phyloP scores from a whole-genome alignment of 1,140 invertebrate species.

The Calephelis virginiensis region DNA sequence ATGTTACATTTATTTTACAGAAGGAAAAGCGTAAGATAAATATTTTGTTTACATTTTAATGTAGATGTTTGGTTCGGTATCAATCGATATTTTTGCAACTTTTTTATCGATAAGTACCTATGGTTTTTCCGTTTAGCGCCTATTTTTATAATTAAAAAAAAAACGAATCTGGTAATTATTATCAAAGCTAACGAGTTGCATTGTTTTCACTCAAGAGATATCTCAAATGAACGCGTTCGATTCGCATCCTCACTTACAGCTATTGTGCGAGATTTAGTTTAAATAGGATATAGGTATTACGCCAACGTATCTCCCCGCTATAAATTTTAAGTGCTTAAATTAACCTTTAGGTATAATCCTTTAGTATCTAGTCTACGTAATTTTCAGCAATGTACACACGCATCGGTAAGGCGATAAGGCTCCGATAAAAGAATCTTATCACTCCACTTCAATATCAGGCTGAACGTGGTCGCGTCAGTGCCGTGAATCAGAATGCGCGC shows the following conservation, averaged over 20 bases:
- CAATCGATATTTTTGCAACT: no score
- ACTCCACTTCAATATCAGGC: conserved; percentile 56
- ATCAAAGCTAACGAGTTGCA: no score
- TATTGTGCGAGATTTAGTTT: not conserved
- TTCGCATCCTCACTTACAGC: not conserved
- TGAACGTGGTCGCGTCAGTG: conserved; percentile 47
- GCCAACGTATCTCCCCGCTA: not conserved
- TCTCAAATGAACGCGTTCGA: not conserved
- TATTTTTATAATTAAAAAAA: no score
- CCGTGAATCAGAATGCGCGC: conserved; percentile 55
- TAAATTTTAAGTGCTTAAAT: conserved; percentile 24
- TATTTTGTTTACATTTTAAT: no score
- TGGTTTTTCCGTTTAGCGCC: no score
- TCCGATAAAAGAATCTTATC: conserved; percentile 68
- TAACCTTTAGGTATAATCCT: conserved; percentile 27
- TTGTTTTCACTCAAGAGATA: not conserved
- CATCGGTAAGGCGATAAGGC: conserved; percentile 56
- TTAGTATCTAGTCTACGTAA: conserved; percentile 32
- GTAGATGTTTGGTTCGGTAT: no score
- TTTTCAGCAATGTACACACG: conserved; percentile 52
- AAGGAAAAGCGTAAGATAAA: no score
- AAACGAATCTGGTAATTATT: no score
- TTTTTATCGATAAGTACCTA: no score
- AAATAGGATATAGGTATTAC: conserved; percentile 1
- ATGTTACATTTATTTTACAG: no score